Base-by-base conservation (phyloP, 1,140 invertebrate species). In the Dinoponera quadriceps region DNA sequence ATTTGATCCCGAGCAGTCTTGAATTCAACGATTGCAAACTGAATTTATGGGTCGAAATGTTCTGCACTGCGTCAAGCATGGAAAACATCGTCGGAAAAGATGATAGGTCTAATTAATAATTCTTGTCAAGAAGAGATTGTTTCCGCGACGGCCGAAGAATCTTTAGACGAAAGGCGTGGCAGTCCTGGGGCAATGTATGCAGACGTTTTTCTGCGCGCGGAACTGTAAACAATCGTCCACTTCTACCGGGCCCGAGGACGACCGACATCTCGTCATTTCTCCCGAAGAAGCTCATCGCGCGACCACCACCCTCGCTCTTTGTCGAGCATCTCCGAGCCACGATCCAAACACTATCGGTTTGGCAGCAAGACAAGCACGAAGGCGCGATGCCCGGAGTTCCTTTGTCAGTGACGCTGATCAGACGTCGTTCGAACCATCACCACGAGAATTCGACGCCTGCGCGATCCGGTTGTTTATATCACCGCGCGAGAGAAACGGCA, bases 391-490 rank as follows among this genome's bases (percentile, higher is more conserved):
- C 65, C n/a, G 22, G 7, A 82, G 59, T 75, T 60, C 82, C 78
- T 73, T 86, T 59, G 51, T 55, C 69, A 65, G 44, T 44, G 63
- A 27, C 20, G 82, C 81, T 78, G 83, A 88, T 83, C 86, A 80
- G 66, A 69, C 68, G 72, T 78, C 73, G 83, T 85, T 84, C 77
- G 86, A 82, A 84, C 72, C 66, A 74, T 84, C 65, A 72, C 59
- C 84, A 85, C 54, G 72, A 57, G 71, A 62, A 60, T 22, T 59
- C 62, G 68, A 84, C 91, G 88, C 90, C 85, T 83, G 90, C 92
- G 91, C 88, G 82, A 44, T 66, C 66, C 68, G 59, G 72, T 92
- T 93, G 92, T 93, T 93, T 93, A 92, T 93, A 91, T 89, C 88
- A 85, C 44, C 51, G 22, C 54, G 38, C 48, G 68, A 84, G 20